Conservation (phyloP, 2,888 invertebrate species). For the Leuctra nigra region DNA sequence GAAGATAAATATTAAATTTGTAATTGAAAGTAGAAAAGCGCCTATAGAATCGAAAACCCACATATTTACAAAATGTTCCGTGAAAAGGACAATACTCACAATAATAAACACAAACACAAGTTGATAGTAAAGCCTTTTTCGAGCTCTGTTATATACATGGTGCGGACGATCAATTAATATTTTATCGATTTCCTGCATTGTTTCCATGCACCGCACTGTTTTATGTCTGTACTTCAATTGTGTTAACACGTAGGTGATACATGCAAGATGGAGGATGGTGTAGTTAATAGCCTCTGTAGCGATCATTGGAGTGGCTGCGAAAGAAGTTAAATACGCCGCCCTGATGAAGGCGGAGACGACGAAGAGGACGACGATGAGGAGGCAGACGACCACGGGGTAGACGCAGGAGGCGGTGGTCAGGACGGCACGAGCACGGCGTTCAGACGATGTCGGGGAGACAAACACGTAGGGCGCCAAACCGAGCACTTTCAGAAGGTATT, state of each 20-base stretch:
- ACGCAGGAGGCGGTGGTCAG: background rate
- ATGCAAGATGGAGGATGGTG: no score
- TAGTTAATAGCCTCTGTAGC: no score
- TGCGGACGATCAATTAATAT: background rate
- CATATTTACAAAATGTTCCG: background rate
- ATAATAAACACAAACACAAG: background rate
- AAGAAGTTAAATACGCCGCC: no score
- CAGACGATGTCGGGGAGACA: background rate
- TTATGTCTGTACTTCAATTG: no score
- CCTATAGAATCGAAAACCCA: background rate
- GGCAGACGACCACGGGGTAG: background rate
- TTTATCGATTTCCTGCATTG: background rate
- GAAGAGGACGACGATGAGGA: no score
- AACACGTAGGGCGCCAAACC: background rate
- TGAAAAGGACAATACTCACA: background rate
- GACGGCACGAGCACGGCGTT: background rate
- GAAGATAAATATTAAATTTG: background rate
- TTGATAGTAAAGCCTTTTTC: background rate
- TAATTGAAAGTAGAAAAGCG: background rate
- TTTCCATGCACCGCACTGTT: no score
- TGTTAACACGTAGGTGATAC: no score
- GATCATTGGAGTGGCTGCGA: background rate
- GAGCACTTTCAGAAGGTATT: background rate
- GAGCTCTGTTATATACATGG: background rate
- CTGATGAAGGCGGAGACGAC: background rate